Conservation (phyloP, 1,140 invertebrate genomes). For the Himalopsyche phryganea region DNA sequence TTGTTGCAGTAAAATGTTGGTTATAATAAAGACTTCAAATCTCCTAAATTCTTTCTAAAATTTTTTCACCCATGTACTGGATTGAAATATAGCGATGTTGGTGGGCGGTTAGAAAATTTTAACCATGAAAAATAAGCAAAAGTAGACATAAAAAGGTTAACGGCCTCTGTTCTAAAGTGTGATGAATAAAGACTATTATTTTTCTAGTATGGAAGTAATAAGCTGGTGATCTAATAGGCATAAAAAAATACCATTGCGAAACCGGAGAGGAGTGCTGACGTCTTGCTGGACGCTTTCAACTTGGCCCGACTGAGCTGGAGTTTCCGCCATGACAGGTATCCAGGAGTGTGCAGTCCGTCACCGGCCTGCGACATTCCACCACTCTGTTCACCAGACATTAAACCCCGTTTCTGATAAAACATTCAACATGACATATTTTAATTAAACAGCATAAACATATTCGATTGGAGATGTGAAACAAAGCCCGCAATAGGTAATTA, state of each 20-base stretch:
- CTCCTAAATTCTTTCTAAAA: too few relatives aligned
- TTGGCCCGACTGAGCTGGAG: conserved; percentile 90
- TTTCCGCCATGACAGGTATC: conserved; percentile 85
- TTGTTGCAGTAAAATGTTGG: background rate
- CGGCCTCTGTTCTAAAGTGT: too few relatives aligned
- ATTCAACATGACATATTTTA: conserved; percentile 8
- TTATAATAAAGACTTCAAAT: background rate
- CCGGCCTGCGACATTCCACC: conserved; percentile 55
- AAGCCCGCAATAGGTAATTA: too few relatives aligned
- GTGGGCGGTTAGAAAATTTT: too few relatives aligned
- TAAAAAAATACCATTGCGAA: conserved; percentile 95
- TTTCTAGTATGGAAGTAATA: too few relatives aligned
- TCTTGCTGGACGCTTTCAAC: conserved; percentile 94
- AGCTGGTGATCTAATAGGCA: too few relatives aligned
- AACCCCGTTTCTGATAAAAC: conserved; percentile 20
- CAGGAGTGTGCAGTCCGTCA: conserved; percentile 76
- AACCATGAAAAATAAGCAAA: too few relatives aligned
- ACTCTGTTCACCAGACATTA: conserved; percentile 29
- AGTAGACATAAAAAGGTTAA: too few relatives aligned
- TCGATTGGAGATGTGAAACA: background rate
- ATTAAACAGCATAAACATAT: background rate
- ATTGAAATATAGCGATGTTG: too few relatives aligned
- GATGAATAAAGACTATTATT: too few relatives aligned
- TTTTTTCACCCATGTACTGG: too few relatives aligned
- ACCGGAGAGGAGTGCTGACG: conserved; percentile 91